Percentiles rank a stretch among this genome's conserved stretches.
These are phyloP conservation scores for Neostethus bicornis DNA, from an alignment of 2,797 vertebrate genomes.

Conservation along the genomic window DNA sequence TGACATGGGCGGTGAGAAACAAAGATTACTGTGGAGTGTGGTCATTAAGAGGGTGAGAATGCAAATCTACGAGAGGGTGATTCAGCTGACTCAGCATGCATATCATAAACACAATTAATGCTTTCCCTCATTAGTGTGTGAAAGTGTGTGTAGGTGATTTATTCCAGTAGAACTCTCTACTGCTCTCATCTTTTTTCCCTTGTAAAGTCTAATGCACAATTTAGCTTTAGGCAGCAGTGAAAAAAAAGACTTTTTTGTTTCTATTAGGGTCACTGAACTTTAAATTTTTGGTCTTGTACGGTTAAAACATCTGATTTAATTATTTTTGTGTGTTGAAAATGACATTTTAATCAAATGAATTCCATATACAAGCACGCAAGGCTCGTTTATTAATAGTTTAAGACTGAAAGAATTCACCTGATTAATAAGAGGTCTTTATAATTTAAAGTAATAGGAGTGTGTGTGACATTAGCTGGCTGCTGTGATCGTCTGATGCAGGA, in stretches of 20 bases:
- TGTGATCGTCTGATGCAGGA: slow-evolving; percentile 39
- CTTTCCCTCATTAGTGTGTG: slow-evolving; percentile 10
- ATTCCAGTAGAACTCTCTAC: slow-evolving; percentile 54
- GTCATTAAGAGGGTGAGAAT: slow-evolving; percentile 48
- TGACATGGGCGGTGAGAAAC: slow-evolving; percentile 46
- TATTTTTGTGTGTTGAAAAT: background rate
- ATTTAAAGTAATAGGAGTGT: background rate
- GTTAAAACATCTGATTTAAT: background rate
- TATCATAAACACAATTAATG: slow-evolving; percentile 22
- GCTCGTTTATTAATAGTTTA: background rate
- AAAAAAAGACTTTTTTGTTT: slow-evolving; percentile 28
- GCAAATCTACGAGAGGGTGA: slow-evolving; percentile 19
- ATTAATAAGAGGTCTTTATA: slow-evolving; percentile 4
- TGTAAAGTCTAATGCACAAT: slow-evolving; percentile 73
- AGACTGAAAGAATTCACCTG: background rate
- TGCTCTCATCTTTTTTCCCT: slow-evolving; percentile 29
- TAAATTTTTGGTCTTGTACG: slow-evolving; percentile 2
- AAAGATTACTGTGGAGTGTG: slow-evolving; percentile 48
- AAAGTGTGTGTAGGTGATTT: slow-evolving; percentile 45
- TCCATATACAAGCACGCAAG: background rate
- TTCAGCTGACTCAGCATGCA: slow-evolving; percentile 24
- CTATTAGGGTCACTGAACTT: background rate
- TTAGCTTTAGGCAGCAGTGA: slow-evolving; percentile 68
- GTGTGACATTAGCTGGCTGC: slow-evolving; percentile 31
- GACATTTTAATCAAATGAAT: background rate